phyloP scores from a whole-genome alignment of 2,888 invertebrate genomes.

The Hirtodrosophila cameraria region DNA sequence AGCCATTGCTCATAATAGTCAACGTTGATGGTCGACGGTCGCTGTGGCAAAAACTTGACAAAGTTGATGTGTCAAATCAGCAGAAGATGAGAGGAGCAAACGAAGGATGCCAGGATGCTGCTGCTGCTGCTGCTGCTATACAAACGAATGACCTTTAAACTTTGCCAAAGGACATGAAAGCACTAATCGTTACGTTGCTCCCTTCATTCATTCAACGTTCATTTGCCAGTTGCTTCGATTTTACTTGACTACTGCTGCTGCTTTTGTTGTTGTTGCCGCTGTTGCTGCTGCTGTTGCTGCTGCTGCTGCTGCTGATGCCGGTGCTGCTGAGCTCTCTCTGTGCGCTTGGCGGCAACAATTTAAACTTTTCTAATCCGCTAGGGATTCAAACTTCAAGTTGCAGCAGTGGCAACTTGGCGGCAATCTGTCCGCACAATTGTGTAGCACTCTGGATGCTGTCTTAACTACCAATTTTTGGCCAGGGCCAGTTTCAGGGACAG shows the following conservation, averaged over 20 bases:
- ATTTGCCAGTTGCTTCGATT: slow-evolving; percentile 74
- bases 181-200: slow-evolving; percentile 81
- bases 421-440: slow-evolving; percentile 76
- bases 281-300: slow-evolving; percentile 6
- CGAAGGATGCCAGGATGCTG: slow-evolving; percentile 33
- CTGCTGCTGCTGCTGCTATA: slow-evolving; percentile 30
- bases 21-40: slow-evolving; percentile 36
- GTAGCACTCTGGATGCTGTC: slow-evolving; percentile 35
- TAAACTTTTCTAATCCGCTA: slow-evolving; percentile 80
- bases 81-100: slow-evolving; percentile 50
- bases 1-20: slow-evolving; percentile 73
- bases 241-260: slow-evolving; percentile 58
- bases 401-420: slow-evolving; percentile 61
- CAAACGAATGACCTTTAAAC: slow-evolving; percentile 81
- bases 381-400: slow-evolving; percentile 76
- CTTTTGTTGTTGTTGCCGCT: too few relatives aligned
- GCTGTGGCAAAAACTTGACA: slow-evolving; percentile 72
- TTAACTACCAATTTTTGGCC: slow-evolving; percentile 25
- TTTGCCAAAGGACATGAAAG: slow-evolving; percentile 81
- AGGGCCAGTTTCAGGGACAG: slow-evolving; percentile 11
- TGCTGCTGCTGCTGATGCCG: slow-evolving; percentile 15
- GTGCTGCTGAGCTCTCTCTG: slow-evolving; percentile 36
- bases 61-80: slow-evolving; percentile 78
- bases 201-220: slow-evolving; percentile 69
- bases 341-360: slow-evolving; percentile 73